Base-by-base conservation (phyloP, 2,888 invertebrate genomes). In the Mycalesis mineus region DNA sequence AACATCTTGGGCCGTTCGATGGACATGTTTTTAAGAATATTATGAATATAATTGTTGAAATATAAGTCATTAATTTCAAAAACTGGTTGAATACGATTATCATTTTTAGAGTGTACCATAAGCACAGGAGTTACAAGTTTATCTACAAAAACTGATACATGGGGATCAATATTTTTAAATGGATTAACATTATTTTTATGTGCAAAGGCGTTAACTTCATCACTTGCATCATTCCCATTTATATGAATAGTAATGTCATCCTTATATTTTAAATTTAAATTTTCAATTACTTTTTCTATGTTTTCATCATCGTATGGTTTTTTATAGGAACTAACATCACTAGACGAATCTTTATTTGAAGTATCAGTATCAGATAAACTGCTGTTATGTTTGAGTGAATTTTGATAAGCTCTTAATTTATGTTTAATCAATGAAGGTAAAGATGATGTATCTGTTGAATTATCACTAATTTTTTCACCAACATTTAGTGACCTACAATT, bases 1-100 rank as follows among this genome's bases (percentile, higher is more conserved):
- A 94, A 82, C 40, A 87, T 84, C 73, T 85, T 90, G 0, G 92
- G 88, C 0, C 71, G 71, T 4, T 72, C 74, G 0, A 91, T 69
- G 0, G 67, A 65, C 74, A 88, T 75, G 29, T 76, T 80, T 56
- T 68, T 72, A 1, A 91, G 67, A 0, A 70, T 73, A 1, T 69
- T 59, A 14, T 77, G 74, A 31, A 88, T 82, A 42, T 81, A 71
- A 0, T 65, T 39, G 28, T 78, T 82, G 33, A 90, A 90, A 13
- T 75, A 69, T 0, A 85, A 64, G 44, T 88, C 82, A 17, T 78
- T 70, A 33, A 88, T 58, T 13, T 71, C 73, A 13, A 67, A 73
- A 15, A 69, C 63, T 0, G 88, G 84, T 44, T 77, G 70, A 14
- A 88, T 77, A 7, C 76, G 68, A 44, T 75, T 77, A 55, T 80